A percentile compares a stretch with the other conserved stretches of the same genome.
phyloP scores from a whole-genome alignment of 2,797 vertebrate species.

The Enteromius treurensis region DNA sequence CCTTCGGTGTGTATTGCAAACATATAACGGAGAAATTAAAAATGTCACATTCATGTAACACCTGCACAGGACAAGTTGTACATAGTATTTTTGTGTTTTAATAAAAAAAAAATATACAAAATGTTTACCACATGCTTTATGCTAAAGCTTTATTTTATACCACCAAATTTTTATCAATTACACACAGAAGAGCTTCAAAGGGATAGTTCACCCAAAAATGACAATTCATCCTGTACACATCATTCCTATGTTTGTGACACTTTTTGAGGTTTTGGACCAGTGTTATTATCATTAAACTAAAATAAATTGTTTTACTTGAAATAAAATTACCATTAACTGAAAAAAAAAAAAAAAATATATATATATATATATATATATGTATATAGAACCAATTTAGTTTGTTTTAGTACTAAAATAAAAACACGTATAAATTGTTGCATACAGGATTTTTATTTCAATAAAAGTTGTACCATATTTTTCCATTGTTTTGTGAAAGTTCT shows the following conservation, averaged over 20 bases:
- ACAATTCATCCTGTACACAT: not conserved
- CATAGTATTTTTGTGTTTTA: conserved; percentile 29
- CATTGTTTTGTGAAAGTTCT: too few species aligned
- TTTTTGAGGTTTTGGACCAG: not conserved
- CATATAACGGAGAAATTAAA: not conserved
- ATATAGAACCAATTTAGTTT: too few species aligned
- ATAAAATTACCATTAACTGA: too few species aligned
- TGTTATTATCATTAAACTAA: not conserved
- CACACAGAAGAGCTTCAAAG: not conserved
- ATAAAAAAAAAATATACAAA: conserved; percentile 18
- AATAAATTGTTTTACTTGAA: too few species aligned
- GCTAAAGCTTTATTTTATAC: not conserved
- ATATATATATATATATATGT: too few species aligned
- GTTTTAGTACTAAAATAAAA: too few species aligned
- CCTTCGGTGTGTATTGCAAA: too few species aligned
- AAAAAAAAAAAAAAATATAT: too few species aligned
- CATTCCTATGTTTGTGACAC: not conserved
- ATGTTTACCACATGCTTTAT: not conserved
- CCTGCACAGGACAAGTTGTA: not conserved
- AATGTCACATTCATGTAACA: not conserved
- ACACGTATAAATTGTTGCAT: too few species aligned
- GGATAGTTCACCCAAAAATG: not conserved
- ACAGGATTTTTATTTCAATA: not conserved
- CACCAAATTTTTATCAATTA: not conserved
- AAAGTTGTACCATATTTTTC: not conserved